Evolutionary conservation across 2,113 vertebrate genomes (phyloP), one percentile per base, ranked within the genome.

Genomic region (Oceanites oceanicus): DNA sequence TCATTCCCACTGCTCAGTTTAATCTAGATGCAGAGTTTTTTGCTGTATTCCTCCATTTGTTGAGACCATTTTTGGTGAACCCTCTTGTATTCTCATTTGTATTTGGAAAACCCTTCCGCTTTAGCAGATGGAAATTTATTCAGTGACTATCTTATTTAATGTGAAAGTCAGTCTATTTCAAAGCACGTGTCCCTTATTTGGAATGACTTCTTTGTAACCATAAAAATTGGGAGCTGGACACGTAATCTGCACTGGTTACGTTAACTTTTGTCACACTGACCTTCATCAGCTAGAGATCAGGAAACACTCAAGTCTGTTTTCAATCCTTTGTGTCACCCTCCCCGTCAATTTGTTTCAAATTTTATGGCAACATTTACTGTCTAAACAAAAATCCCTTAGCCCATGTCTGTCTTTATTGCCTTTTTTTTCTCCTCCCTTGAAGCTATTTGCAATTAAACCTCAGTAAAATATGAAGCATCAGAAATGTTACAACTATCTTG

Each of bases 371-470:
- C 50, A 73, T 75, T 80, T 68, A 49, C 66, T 68, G 10, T 81
- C 93, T 75, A 82, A 95, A 80, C 66, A 81, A 65, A 91, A 96
- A 86, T 90, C 77, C 40, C 53, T 53, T 67, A 83, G 74, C 62
- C 59, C 22, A 3, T 82, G 30, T 88, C 59, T 95, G n/a, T 66
- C 72, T 90, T 27, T 86, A 53, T 27, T 83, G 58, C 87, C 38
- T 56, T 88, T 65, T 65, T 67, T 73, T 85, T 19, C 18, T 80
- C 75, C 55, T 26, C 53, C 16, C 62, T 90, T 91, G 49, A 82
- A 94, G 74, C 40, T 94, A 85, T 92, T 85, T 95, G 75, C 96
- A 97, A 97, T 97, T 97, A 97, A 97, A 97, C 40, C 45, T 95
- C 83, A 95, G 58, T 95, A 84, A 96, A 97, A 85, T 86, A 92